phyloP scores from a whole-genome alignment of 2,888 invertebrate genomes.

The Agrochola litura region DNA sequence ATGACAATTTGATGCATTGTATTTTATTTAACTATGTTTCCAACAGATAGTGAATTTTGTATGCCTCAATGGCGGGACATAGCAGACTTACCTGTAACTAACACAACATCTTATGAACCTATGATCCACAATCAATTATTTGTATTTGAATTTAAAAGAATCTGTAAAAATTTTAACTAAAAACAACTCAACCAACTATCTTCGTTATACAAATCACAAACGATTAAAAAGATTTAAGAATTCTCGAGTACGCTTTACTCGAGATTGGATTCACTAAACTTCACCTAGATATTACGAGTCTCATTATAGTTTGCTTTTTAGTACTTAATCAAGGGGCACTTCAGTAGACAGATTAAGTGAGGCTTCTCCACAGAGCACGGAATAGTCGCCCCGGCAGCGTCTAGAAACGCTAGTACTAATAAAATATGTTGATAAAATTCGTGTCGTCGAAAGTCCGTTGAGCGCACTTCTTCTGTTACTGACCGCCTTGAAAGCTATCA shows the following conservation, averaged over 20 bases:
- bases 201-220: conserved; percentile 10
- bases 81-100: too few relatives aligned
- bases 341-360: conserved; percentile 48
- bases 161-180: not conserved
- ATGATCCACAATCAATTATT: too few relatives aligned
- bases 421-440: not conserved
- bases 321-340: conserved; percentile 48
- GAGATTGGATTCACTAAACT: conserved; percentile 27
- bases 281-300: conserved; percentile 26
- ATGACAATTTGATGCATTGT: too few relatives aligned
- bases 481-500: not conserved
- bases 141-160: not conserved
- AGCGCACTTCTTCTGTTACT: not conserved
- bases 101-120: too few relatives aligned
- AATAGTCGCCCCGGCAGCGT: not conserved
- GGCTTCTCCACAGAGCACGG: conserved; percentile 1
- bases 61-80: too few relatives aligned
- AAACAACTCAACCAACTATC: not conserved
- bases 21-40: too few relatives aligned
- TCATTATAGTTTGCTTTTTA: conserved; percentile 53
- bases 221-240: conserved; percentile 29
- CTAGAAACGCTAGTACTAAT: not conserved
- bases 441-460: not conserved
- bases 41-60: too few relatives aligned
- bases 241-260: conserved; percentile 23